Evolutionary conservation across 2,888 invertebrate genomes (phyloP).

Genomic region (Ditylenchus weischeri): DNA sequence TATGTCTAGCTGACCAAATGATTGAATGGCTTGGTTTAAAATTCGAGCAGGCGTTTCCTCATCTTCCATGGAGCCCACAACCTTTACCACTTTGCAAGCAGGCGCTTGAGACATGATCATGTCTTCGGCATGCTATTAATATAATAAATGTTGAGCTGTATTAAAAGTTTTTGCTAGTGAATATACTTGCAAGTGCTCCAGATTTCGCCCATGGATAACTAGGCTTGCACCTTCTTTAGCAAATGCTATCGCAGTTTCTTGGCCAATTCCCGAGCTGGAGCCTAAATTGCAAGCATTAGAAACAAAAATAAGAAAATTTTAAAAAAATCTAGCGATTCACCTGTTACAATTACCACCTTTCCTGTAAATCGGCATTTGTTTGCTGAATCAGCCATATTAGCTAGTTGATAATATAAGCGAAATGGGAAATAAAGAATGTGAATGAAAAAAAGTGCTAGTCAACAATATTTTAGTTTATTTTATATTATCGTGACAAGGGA

Average conservation of each 20-base stretch:
- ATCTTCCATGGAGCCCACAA: not conserved
- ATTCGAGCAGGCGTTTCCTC: not conserved
- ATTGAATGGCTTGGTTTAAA: not conserved
- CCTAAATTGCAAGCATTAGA: not conserved
- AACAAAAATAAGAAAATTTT: no score
- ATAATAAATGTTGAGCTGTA: not conserved
- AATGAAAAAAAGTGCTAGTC: no score
- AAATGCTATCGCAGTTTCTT: not conserved
- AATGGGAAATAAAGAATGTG: no score
- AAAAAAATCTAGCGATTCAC: no score
- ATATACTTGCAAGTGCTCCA: not conserved
- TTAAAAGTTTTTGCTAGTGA: no score
- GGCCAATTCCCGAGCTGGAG: not conserved
- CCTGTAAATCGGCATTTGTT: no score
- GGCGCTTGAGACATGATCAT: not conserved
- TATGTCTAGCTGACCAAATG: not conserved
- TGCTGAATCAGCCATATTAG: no score
- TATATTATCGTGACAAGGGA: no score
- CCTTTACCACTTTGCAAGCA: not conserved
- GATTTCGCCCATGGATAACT: not conserved
- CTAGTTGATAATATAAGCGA: no score
- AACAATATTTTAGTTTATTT: no score
- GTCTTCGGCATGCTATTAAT: not conserved
- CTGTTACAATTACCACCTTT: no score
- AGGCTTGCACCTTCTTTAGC: not conserved